Base-by-base conservation (phyloP, 1,140 invertebrate genomes). In the Antheraea pernyi region DNA sequence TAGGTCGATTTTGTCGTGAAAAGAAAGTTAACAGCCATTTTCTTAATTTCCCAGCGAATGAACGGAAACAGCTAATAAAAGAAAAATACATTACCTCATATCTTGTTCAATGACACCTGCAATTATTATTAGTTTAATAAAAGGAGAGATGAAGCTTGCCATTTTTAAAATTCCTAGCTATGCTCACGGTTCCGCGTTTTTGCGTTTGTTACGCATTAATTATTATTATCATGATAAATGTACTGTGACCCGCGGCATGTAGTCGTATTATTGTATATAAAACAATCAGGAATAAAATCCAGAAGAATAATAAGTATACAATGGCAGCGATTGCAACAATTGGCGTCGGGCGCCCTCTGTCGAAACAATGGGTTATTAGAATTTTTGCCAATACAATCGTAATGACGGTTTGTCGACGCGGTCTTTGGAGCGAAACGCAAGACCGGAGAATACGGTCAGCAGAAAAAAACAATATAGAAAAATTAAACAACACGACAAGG, bases 321-420 rank as follows among this genome's bases (percentile, higher is more conserved):
- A 16, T 2, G 46, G 46, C 16, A 53, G 16, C 46, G 39, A 10
- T 10, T 42, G 39, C 2, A 42, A 42, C 39, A n/a, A n/a, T 19
- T 11, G 19, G 59, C 67, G 59, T 70, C 70, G 68, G 64, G 18
- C 59, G 53, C 68, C 69, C 46, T 53, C 46, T 16, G 11, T 61
- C 70, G 71, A 75, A 75, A 85, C 83, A 85, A 85, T 85, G 69
- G 79, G 74, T 82, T 79, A 85, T 85, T 85, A 85, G 72, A 74
- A 79, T 85, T 85, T 85, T 85, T 85, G 79, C 79, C 73, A 77
- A 77, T 75, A 73, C 71, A 65, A 65, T 65, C 65, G 69, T 74
- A 75, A 76, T 77, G 73, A 73, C 46, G 67, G 72, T 74, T 76
- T 77, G 65, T 36, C 69, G 62, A 66, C 46, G 46, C 69, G 46